Percentiles rank a stretch among this genome's conserved stretches.
phyloP scores from a whole-genome alignment of 2,113 vertebrate genomes.

The Psephotus haematonotus region DNA sequence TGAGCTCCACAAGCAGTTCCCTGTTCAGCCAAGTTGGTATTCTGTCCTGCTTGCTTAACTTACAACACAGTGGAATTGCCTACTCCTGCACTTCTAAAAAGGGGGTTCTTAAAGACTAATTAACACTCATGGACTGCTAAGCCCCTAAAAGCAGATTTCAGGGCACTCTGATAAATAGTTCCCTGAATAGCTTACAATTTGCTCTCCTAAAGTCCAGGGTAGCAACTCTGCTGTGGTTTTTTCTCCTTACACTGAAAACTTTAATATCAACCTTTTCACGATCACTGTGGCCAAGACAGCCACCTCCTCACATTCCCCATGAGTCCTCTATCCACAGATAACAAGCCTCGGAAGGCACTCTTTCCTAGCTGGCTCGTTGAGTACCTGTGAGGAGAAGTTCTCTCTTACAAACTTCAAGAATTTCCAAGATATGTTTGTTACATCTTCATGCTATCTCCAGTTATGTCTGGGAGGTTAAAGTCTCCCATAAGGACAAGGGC shows the following conservation, averaged over 20 bases:
- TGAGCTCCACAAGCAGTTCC: not conserved
- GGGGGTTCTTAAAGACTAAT: not conserved
- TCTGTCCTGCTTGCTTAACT: not conserved
- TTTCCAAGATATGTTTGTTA: not conserved
- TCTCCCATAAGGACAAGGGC: not conserved
- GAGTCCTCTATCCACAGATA: not conserved
- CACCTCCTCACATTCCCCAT: not conserved
- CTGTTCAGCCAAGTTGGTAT: not conserved
- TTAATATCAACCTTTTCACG: not conserved
- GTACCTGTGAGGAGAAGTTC: not conserved
- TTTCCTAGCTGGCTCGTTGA: not conserved
- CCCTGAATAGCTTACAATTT: not conserved
- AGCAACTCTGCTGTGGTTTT: not conserved
- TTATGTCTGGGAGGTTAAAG: not conserved
- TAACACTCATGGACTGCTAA: not conserved
- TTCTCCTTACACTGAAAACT: not conserved
- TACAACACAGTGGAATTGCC: not conserved
- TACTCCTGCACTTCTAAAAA: not conserved
- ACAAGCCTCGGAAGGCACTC: not conserved
- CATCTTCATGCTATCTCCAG: not conserved
- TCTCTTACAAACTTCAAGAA: not conserved
- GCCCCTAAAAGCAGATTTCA: not conserved
- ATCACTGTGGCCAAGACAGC: not conserved
- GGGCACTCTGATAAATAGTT: not conserved
- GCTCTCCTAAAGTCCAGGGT: not conserved